These are phyloP conservation scores for Glossophaga mutica DNA, from an alignment of 2,797 vertebrate species.

Conservation along the genomic window DNA sequence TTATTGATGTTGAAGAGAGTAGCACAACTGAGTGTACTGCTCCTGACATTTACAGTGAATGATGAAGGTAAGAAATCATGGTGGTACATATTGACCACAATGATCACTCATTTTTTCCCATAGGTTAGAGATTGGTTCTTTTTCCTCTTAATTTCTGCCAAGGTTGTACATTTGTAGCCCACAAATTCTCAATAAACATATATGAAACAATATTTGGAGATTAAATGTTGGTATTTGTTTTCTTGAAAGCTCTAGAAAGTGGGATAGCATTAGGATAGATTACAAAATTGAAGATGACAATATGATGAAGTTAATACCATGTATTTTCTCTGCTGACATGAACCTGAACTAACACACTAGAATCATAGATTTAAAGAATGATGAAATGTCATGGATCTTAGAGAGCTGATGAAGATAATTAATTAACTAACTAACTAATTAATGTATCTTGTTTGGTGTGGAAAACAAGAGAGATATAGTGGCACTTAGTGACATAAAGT, in stretches of 20 bases:
- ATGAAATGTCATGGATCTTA: not conserved
- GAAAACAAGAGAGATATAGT: not conserved
- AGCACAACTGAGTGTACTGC: not conserved
- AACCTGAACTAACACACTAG: not conserved
- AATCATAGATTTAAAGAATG: not conserved
- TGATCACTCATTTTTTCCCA: fast-evolving
- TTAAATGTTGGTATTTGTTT: not conserved
- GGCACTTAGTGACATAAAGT: not conserved
- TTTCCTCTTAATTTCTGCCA: not conserved
- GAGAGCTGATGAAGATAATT: not conserved
- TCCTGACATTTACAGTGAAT: not conserved
- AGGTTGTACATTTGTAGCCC: not conserved
- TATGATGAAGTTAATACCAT: not conserved
- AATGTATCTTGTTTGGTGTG: not conserved
- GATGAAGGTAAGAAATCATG: not conserved
- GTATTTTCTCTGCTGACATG: not conserved
- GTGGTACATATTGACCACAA: fast-evolving
- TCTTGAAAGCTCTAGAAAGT: not conserved
- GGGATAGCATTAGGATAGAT: not conserved
- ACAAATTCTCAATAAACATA: not conserved
- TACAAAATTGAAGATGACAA: not conserved
- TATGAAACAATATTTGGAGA: not conserved
- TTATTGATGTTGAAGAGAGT: not conserved
- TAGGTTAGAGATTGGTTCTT: not conserved
- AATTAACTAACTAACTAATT: not conserved